These are phyloP conservation scores for Pygocentrus nattereri DNA, from an alignment of 2,797 vertebrate genomes.

Conservation along the genomic window DNA sequence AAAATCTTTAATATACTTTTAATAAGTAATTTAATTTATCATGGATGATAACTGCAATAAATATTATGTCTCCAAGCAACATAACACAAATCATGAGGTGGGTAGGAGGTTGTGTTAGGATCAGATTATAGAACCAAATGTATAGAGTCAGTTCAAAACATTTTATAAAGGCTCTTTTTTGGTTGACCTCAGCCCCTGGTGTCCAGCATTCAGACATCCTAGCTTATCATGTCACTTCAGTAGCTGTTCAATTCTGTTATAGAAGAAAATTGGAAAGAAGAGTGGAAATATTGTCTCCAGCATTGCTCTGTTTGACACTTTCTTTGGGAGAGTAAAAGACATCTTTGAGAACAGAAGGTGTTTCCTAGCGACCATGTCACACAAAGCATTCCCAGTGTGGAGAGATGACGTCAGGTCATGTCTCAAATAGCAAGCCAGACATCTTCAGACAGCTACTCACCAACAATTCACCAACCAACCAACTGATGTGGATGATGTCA, in stretches of 20 bases:
- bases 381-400: not conserved
- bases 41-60: too few relatives aligned
- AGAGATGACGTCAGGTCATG: not conserved
- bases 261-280: not conserved
- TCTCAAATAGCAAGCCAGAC: not conserved
- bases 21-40: too few relatives aligned
- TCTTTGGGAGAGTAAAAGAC: not conserved
- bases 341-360: slow-evolving; percentile 15
- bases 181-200: not conserved
- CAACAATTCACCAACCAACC: not conserved
- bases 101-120: too few relatives aligned
- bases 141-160: too few relatives aligned
- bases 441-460: not conserved
- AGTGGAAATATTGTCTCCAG: not conserved
- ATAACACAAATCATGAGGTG: too few relatives aligned
- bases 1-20: too few relatives aligned
- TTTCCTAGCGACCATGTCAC: slow-evolving; percentile 12
- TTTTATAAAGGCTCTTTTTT: not conserved
- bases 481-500: not conserved
- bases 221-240: not conserved
- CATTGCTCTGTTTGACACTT: not conserved
- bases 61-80: too few relatives aligned
- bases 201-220: not conserved
- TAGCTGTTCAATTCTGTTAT: not conserved
- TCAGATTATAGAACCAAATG: too few relatives aligned